These are phyloP conservation scores for Desmophyllum pertusum DNA, from an alignment of 92 coral and sea anemone species.

Conservation along the genomic window DNA sequence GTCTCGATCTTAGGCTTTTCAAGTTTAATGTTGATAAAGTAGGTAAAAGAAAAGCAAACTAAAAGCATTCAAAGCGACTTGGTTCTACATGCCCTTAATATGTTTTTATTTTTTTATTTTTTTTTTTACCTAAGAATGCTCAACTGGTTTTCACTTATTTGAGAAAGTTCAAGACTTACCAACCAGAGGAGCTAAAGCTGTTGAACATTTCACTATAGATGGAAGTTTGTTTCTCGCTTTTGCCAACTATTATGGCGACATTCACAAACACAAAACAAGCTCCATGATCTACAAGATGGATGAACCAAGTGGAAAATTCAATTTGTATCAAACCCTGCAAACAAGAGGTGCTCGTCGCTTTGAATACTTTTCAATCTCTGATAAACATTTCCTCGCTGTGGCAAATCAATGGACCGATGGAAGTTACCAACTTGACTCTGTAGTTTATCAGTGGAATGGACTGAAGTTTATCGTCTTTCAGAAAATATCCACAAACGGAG, in stretches of 20 bases:
- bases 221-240: constrained; percentile 49
- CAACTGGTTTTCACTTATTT: constrained; percentile 45
- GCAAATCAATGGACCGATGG: constrained; percentile 21
- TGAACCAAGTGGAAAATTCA: neutral
- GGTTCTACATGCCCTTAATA: too few relatives aligned
- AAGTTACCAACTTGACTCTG: neutral
- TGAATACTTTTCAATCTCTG: constrained; percentile 43
- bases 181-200: constrained; percentile 47
- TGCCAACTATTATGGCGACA: constrained; percentile 38
- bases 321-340: constrained; percentile 19
- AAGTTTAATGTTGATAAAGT: too few relatives aligned
- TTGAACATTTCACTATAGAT: constrained; percentile 36
- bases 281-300: constrained; percentile 45
- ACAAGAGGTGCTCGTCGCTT: constrained; percentile 31
- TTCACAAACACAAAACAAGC: constrained; percentile 19
- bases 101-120: too few relatives aligned
- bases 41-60: too few relatives aligned
- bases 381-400: constrained; percentile 39
- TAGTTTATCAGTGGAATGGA: constrained; percentile 27
- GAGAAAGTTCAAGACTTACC: constrained; percentile 55
- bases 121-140: neutral
- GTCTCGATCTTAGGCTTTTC: too few relatives aligned
- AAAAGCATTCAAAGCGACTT: neutral
- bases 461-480: constrained; percentile 5
- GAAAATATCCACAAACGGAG: constrained; percentile 20